These are phyloP conservation scores for Eulemur albifrons DNA, from an alignment of 2,797 vertebrate species.

Conservation along the genomic window DNA sequence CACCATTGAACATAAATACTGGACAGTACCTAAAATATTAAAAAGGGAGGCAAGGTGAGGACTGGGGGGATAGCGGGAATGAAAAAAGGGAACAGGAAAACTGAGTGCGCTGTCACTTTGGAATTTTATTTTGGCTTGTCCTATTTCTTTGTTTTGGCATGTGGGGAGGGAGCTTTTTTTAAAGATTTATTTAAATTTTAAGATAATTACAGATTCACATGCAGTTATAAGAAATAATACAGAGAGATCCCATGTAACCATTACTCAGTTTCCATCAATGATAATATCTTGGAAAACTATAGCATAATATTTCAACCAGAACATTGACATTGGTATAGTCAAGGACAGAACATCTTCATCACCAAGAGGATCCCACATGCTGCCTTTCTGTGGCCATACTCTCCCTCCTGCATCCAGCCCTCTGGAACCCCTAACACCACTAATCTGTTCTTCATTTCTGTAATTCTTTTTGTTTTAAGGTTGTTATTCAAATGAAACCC, in stretches of 20 bases:
- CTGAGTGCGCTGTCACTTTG: neutral
- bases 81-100: neutral
- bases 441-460: neutral
- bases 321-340: neutral
- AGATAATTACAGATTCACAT: neutral
- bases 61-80: neutral
- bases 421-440: neutral
- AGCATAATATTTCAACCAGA: neutral
- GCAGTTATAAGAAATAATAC: neutral
- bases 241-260: neutral
- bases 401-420: neutral
- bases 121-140: neutral
- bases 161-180: neutral
- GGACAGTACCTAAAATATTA: neutral
- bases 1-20: neutral
- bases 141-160: neutral
- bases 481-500: neutral
- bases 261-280: neutral
- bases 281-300: neutral
- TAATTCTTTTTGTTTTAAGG: neutral
- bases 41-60: neutral
- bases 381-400: neutral
- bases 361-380: neutral
- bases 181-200: neutral
- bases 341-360: neutral